phyloP scores from a whole-genome alignment of 2,113 vertebrate species.

The Pandion haliaetus region DNA sequence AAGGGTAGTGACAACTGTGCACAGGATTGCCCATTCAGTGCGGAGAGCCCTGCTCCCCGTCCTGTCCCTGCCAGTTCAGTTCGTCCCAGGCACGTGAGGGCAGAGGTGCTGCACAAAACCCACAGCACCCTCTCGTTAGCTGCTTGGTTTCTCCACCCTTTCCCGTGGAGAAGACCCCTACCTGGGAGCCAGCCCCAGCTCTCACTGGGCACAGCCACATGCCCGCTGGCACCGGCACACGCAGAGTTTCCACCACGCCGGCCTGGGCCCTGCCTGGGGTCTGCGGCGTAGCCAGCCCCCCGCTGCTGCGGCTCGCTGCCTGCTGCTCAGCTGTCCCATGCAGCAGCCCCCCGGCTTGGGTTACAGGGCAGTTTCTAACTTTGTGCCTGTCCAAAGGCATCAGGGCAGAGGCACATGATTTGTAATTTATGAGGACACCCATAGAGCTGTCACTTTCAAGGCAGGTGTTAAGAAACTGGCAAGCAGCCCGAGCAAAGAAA shows the following conservation, averaged over 20 bases:
- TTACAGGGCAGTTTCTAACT: slow-evolving; percentile 96
- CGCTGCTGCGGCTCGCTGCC: slow-evolving; percentile 69
- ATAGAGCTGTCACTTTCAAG: slow-evolving; percentile 95
- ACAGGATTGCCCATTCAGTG: not conserved
- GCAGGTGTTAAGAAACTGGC: slow-evolving; percentile 94
- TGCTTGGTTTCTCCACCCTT: not conserved
- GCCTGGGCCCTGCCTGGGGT: not conserved
- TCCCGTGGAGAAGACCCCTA: not conserved
- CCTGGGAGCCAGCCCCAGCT: not conserved
- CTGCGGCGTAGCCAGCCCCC: slow-evolving; percentile 10
- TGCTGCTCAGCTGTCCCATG: slow-evolving; percentile 85
- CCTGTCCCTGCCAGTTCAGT: not conserved
- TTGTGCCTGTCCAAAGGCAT: slow-evolving; percentile 81
- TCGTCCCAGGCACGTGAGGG: accelerated
- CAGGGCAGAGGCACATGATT: slow-evolving; percentile 88
- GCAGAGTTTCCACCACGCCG: not conserved
- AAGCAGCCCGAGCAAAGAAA: slow-evolving; percentile 82
- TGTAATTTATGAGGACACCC: slow-evolving; percentile 95
- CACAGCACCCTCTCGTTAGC: not conserved
- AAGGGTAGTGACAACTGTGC: not conserved
- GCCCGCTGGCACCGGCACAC: not conserved
- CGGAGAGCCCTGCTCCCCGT: accelerated
- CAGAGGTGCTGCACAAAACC: not conserved
- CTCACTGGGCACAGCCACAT: not conserved
- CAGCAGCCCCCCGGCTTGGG: slow-evolving; percentile 77